Evolutionary conservation across 1,140 invertebrate genomes (phyloP), one percentile per base, ranked within the genome.

Genomic region (Drosophila sucinea): DNA sequence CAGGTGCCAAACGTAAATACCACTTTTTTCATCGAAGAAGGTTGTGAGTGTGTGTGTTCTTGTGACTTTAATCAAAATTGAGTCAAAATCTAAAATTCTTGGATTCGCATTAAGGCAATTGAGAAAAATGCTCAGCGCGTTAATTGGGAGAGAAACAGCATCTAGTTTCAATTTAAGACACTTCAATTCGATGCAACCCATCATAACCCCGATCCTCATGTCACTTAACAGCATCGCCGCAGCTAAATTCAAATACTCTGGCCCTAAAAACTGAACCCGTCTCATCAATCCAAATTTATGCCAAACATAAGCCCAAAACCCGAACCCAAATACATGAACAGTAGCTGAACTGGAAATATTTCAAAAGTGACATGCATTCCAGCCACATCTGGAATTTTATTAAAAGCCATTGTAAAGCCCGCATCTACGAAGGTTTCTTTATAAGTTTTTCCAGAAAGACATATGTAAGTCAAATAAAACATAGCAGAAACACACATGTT

Each of bases 201-300:
- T 17, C 17, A 17, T 17, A 17, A 17, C 17, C 17, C 17, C 17
- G 17, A 17, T 17, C 17, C 17, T 17, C 17, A 17, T 17, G 17
- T 17, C 17, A 17, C 17, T 17, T 17, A 17, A 17, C 17, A 17
- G 33, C 33, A 35, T 25, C n/a, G 41, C 41, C 17, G 0, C 33
- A 25, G 3, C n/a, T 57, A 10, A 35, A 57, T 57, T 57, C 55
- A 30, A 57, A 23, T 25, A 6, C 55, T 23, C 55, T 57, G 55
- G 17, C 17, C 17, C 17, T 17, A 17, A 17, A 17, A 17, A 17
- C 17, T 17, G 17, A 17, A 57, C 55, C 3, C 30, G 29, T 55
- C 29, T 55, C 11, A 30, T 55, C 29, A 55, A 55, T 33, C 30
- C 55, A 57, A 57, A 57, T 57, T 55, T 32, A 23, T 55, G 54